Conservation (phyloP, 2,797 vertebrate species). For the Xyrichtys novacula region DNA sequence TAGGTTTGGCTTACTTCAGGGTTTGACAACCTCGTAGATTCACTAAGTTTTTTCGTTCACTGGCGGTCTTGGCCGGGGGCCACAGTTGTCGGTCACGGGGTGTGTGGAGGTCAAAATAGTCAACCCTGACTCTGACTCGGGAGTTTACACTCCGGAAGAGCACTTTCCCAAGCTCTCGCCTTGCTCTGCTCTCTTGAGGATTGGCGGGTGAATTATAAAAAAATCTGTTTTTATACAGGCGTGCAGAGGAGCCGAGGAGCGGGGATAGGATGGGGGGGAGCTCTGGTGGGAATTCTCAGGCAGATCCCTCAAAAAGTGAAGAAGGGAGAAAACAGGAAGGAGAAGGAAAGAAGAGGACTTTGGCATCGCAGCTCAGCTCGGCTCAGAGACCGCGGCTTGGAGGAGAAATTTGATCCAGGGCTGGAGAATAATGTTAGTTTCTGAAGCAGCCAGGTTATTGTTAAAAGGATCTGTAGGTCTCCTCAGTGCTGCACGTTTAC, state of each 20-base stretch:
- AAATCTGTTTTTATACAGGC: conserved; percentile 78
- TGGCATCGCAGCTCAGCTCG: conserved; percentile 52
- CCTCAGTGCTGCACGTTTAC: conserved; percentile 31
- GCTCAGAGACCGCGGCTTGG: conserved; percentile 59
- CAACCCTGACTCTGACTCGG: conserved; percentile 58
- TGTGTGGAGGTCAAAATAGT: conserved; percentile 71
- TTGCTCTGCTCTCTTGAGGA: conserved; percentile 72
- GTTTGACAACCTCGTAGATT: conserved; percentile 39
- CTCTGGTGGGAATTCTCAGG: conserved; percentile 78
- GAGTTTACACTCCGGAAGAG: conserved; percentile 84
- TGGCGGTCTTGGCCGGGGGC: conserved; percentile 50
- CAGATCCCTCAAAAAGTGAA: conserved; percentile 69
- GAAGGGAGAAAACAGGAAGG: conserved; percentile 46
- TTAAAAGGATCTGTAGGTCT: conserved; percentile 51
- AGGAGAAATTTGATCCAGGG: conserved; percentile 69
- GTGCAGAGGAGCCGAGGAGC: conserved; percentile 56
- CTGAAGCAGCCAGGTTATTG: conserved; percentile 60
- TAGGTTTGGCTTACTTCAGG: conserved; percentile 29
- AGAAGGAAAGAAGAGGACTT: conserved; percentile 56
- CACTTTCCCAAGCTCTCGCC: conserved; percentile 88
- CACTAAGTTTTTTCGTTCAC: conserved; percentile 32
- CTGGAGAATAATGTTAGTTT: conserved; percentile 67
- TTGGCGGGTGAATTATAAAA: conserved; percentile 77
- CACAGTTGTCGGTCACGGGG: conserved; percentile 62
- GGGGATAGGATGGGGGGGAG: conserved; percentile 63